phyloP scores from a whole-genome alignment of 1,140 invertebrate species.

The Sarcophaga bullata region DNA sequence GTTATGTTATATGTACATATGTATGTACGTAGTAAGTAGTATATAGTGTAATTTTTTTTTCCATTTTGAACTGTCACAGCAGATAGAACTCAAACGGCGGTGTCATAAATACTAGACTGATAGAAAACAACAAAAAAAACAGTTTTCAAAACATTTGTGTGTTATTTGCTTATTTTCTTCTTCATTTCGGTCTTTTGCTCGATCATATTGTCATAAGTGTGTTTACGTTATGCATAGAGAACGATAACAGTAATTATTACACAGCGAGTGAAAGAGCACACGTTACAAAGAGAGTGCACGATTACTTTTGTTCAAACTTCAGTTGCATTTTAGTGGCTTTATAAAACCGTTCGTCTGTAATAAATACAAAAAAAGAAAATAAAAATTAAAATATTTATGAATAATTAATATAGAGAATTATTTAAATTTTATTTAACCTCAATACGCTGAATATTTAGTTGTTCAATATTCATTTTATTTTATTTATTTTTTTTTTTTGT shows the following conservation, averaged over 20 bases:
- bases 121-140: too few relatives aligned
- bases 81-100: conserved; percentile 33
- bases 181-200: not conserved
- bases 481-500: not conserved
- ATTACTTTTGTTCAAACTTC: conserved; percentile 17
- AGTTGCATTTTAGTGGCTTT: not conserved
- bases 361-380: not conserved
- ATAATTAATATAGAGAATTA: too few relatives aligned
- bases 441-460: not conserved
- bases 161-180: not conserved
- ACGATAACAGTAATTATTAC: not conserved
- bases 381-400: not conserved
- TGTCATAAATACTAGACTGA: conserved; percentile 15
- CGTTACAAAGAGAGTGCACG: not conserved
- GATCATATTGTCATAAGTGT: not conserved
- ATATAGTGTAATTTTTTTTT: not conserved
- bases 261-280: not conserved
- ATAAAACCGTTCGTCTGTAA: not conserved
- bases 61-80: conserved; percentile 5
- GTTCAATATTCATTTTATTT: not conserved
- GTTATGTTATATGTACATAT: not conserved
- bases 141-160: too few relatives aligned
- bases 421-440: too few relatives aligned
- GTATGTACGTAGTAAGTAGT: not conserved
- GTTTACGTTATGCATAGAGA: not conserved